phyloP scores from a whole-genome alignment of 2,888 invertebrate species.

The Dendrolimus pini region DNA sequence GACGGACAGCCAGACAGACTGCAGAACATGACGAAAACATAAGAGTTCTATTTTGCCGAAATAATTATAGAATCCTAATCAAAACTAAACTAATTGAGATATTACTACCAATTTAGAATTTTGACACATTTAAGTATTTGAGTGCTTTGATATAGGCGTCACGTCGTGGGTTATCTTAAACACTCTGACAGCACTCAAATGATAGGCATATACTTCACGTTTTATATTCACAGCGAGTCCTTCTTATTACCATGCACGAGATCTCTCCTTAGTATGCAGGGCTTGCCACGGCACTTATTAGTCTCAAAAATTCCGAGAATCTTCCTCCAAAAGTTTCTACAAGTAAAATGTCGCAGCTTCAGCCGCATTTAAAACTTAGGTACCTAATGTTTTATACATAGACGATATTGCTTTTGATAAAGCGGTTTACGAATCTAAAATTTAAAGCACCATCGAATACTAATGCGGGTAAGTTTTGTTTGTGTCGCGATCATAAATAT shows the following conservation, averaged over 20 bases:
- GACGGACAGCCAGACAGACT: no score
- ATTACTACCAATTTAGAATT: no score
- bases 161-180: conserved; percentile 47
- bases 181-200: conserved; percentile 48
- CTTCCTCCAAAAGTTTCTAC: conserved; percentile 46
- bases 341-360: conserved; percentile 49
- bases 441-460: conserved; percentile 71
- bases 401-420: conserved; percentile 73
- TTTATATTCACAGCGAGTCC: conserved; percentile 65
- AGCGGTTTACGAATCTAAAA: conserved; percentile 72
- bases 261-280: conserved; percentile 68
- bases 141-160: conserved; percentile 44
- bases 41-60: no score
- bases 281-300: conserved; percentile 64
- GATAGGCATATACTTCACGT: conserved; percentile 51
- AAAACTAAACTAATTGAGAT: no score
- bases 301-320: conserved; percentile 69
- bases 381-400: conserved; percentile 70
- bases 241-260: conserved; percentile 62
- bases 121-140: conserved; percentile 13
- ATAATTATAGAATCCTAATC: no score
- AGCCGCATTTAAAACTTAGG: conserved; percentile 63
- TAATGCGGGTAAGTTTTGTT: conserved; percentile 65
- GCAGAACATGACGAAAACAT: no score
- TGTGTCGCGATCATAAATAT: conserved; percentile 62